Evolutionary conservation across 2,797 vertebrate genomes (phyloP).

Genomic region (Helarctos malayanus): DNA sequence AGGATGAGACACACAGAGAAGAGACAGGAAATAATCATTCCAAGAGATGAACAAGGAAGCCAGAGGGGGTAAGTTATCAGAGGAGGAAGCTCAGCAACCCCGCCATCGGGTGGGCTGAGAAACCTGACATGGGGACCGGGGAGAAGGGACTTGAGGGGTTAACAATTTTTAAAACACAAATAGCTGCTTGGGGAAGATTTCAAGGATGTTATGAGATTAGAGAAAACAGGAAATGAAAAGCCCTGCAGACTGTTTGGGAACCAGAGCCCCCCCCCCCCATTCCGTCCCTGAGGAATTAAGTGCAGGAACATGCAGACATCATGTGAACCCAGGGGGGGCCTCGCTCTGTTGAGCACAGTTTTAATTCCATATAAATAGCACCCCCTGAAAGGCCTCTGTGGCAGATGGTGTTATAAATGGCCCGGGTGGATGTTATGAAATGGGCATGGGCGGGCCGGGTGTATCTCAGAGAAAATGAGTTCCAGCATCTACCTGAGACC

Average conservation of each 20-base stretch:
- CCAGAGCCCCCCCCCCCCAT: background rate
- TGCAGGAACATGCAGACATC: background rate
- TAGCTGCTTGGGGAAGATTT: background rate
- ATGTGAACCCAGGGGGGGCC: background rate
- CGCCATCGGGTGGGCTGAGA: background rate
- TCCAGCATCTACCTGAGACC: background rate
- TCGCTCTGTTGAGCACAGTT: background rate
- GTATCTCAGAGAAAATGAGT: background rate
- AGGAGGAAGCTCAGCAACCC: background rate
- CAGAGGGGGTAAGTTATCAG: background rate
- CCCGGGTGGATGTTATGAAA: background rate
- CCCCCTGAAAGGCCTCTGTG: background rate
- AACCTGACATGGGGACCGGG: too few species aligned
- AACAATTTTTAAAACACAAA: background rate
- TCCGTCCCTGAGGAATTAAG: background rate
- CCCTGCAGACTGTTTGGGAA: background rate
- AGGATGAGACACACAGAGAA: background rate
- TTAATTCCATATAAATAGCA: background rate
- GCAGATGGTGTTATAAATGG: background rate
- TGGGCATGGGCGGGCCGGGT: accelerated
- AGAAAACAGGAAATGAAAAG: slow-evolving; percentile 56
- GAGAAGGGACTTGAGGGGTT: background rate
- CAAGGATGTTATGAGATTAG: background rate
- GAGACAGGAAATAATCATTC: background rate
- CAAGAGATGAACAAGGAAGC: background rate